phyloP scores from a whole-genome alignment of 2,888 invertebrate genomes.

The Euphydryas editha region DNA sequence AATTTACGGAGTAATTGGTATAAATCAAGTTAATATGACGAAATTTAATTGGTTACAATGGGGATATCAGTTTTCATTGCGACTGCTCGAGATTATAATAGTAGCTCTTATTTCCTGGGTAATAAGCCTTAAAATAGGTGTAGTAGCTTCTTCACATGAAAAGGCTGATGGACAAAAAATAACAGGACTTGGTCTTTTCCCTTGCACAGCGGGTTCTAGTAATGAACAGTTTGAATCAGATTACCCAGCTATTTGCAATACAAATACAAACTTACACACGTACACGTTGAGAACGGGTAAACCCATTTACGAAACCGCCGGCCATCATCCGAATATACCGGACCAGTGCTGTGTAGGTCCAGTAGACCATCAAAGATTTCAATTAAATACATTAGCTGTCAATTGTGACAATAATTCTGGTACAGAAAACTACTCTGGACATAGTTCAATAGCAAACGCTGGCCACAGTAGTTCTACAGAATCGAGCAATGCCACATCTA shows the following conservation, averaged over 20 bases:
- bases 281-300: constrained; percentile 91
- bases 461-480: constrained; percentile 81
- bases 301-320: constrained; percentile 87
- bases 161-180: constrained; percentile 86
- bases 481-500: constrained; percentile 79
- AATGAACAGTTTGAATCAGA: constrained; percentile 92
- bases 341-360: constrained; percentile 76
- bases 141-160: constrained; percentile 85
- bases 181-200: constrained; percentile 91
- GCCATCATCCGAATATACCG: constrained; percentile 71
- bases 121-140: constrained; percentile 87
- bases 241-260: constrained; percentile 93
- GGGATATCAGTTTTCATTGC: constrained; percentile 94
- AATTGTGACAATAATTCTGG: constrained; percentile 85
- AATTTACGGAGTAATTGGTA: constrained; percentile 87
- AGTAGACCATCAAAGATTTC: constrained; percentile 76
- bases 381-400: constrained; percentile 81
- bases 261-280: constrained; percentile 93
- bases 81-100: constrained; percentile 94
- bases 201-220: constrained; percentile 92
- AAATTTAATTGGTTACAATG: constrained; percentile 95
- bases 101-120: constrained; percentile 94
- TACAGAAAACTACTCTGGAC: constrained; percentile 85
- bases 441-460: constrained; percentile 83
- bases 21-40: constrained; percentile 82